Evolutionary conservation across 92 coral and sea anemone genomes (phyloP).

Genomic region (Anthopleura xanthogrammica): DNA sequence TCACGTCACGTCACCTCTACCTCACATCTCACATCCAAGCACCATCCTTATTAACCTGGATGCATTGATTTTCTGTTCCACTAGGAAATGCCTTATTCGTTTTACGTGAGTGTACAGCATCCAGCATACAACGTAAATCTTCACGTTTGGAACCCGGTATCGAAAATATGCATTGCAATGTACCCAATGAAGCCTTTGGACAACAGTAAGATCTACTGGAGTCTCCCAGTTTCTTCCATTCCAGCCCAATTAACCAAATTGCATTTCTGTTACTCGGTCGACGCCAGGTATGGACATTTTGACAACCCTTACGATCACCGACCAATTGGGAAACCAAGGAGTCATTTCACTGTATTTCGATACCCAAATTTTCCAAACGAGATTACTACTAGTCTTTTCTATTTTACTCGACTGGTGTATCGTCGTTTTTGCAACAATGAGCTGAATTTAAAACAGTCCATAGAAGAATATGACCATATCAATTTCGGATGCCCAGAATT

Average conservation of each 20-base stretch:
- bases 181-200: constrained; percentile 8
- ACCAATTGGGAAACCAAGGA: constrained; percentile 3
- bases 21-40: too few relatives aligned
- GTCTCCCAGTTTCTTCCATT: neutral
- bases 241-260: neutral
- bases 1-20: too few relatives aligned
- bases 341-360: constrained; percentile 14
- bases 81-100: neutral
- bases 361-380: neutral
- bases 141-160: neutral
- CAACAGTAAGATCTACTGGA: constrained; percentile 9
- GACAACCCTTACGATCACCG: neutral
- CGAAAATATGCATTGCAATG: too few relatives aligned
- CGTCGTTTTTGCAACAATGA: neutral
- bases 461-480: constrained; percentile 17
- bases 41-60: too few relatives aligned
- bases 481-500: neutral
- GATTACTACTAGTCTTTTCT: neutral
- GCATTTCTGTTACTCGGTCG: neutral
- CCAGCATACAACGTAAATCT: neutral
- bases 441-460: neutral
- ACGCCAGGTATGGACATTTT: neutral
- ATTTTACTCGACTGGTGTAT: constrained; percentile 11
- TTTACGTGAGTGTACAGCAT: neutral
- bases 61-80: neutral